Evolutionary conservation across 2,888 invertebrate species (phyloP), one percentile per base, ranked within the genome.

Genomic region (Crematogaster levior): DNA sequence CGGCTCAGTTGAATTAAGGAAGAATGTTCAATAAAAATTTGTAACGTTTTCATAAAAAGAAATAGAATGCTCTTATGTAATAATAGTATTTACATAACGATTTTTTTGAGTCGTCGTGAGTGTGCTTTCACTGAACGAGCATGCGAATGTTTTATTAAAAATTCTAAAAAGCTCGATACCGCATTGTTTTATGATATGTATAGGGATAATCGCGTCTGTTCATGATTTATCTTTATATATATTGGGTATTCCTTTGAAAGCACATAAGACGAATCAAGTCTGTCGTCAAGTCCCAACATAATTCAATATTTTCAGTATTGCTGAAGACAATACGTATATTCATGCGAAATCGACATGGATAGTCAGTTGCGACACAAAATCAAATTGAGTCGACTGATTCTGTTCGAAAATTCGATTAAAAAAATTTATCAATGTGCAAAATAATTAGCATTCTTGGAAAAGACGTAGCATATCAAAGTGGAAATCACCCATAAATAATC

Each of bases 1-100:
- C 84, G 81, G 82, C 77, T 86, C 81, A 66, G 82, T 43, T 83
- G 85, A 89, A 89, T 89, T 84, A 84, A 84, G 65, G 72, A 84
- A 60, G 51, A 66, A 68, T 70, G 12, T 74, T 65, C 12, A 43
- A 73, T 27, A 40, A 12, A 70, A 82, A 81, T 30, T 18, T 3
- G 30, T 24, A 15, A 15, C 24, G 15, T 24, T 27, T 70, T 10
- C 15, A 15, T 15, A 56, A 63, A 77, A 79, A 75, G 43, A 73
- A 61, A 73, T 37, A 40, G 30, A 53, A 70, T 81, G 68, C 77
- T 85, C 0, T 7, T 30, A 9, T 58, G 18, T 85, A 46, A 46
- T 9, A 27, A n/a, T 65, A 63, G n/a, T n/a, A n/a, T 63, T 63
- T 63, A 40, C 3, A 15, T 63, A n/a, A n/a, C n/a, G n/a, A n/a